These are phyloP conservation scores for Trematomus bernacchii DNA, from an alignment of 2,797 vertebrate species.

Conservation along the genomic window DNA sequence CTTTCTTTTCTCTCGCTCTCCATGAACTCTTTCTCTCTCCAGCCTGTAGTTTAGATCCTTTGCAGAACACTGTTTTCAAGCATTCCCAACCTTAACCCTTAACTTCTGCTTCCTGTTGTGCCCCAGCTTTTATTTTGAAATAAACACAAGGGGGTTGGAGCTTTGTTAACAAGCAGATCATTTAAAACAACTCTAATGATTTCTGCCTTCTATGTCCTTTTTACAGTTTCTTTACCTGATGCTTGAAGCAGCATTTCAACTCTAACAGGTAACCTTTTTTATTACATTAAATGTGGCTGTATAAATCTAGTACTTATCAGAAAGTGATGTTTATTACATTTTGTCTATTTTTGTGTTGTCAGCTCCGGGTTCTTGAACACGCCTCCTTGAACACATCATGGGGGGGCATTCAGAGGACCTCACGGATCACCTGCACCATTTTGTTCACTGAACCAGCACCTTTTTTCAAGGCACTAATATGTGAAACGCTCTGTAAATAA, in stretches of 20 bases:
- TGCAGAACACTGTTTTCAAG: neutral
- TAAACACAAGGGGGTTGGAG: neutral
- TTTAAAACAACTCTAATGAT: neutral
- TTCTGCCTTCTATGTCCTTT: conserved; percentile 27
- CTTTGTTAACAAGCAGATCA: neutral
- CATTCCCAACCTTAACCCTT: neutral
- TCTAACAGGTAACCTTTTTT: conserved; percentile 72
- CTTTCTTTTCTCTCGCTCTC: conserved; percentile 1
- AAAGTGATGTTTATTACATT: neutral
- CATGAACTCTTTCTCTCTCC: conserved; percentile 25
- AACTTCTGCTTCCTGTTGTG: neutral
- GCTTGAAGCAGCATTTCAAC: conserved; percentile 37
- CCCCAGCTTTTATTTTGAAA: neutral
- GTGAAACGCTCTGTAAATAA: conserved; percentile 64
- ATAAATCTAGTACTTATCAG: neutral
- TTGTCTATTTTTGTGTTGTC: neutral
- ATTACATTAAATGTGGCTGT: neutral
- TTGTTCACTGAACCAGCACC: conserved; percentile 72
- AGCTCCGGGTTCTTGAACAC: conserved; percentile 38
- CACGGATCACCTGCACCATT: conserved; percentile 55
- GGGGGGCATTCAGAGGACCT: conserved; percentile 27
- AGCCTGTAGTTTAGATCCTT: conserved; percentile 31
- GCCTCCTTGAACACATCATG: conserved; percentile 15
- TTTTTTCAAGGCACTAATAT: conserved; percentile 68
- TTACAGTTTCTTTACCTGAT: conserved; percentile 87